Evolutionary conservation across 2,888 invertebrate genomes (phyloP).

Genomic region (Tenodera sinensis): DNA sequence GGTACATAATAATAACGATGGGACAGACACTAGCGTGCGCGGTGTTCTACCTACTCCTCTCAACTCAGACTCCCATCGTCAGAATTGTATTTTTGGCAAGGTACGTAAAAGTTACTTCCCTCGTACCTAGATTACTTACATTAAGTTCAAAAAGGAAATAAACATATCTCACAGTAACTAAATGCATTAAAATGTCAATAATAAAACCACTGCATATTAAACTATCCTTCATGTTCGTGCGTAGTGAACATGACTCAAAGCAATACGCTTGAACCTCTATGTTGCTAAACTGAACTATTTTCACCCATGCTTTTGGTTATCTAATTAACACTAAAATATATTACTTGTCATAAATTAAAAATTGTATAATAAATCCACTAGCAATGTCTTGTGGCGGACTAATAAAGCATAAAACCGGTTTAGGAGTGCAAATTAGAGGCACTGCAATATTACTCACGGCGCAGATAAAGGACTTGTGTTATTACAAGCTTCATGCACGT

Average conservation of each 20-base stretch:
- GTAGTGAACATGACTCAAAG: no score
- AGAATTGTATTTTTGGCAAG: not conserved
- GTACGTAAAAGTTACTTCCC: slow-evolving; percentile 2
- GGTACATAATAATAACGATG: not conserved
- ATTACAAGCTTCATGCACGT: not conserved
- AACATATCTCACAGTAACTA: not conserved
- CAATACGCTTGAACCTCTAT: no score
- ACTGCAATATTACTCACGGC: not conserved
- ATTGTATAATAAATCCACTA: no score
- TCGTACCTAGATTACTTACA: not conserved
- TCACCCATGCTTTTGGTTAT: no score
- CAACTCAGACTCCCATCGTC: not conserved
- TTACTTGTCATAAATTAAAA: no score
- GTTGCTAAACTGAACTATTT: not conserved
- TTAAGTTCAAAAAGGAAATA: not conserved
- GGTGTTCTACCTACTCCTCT: not conserved
- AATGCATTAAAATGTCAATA: no score
- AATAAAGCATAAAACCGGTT: not conserved
- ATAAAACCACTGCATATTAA: no score
- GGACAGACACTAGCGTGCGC: not conserved
- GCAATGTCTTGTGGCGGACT: not conserved
- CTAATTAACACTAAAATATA: no score
- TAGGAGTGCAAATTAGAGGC: not conserved
- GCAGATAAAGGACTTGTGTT: not conserved
- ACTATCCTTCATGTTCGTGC: no score